These are phyloP conservation scores for Macrotrachela quadricornifera DNA, from an alignment of 1,140 invertebrate species.

Conservation along the genomic window DNA sequence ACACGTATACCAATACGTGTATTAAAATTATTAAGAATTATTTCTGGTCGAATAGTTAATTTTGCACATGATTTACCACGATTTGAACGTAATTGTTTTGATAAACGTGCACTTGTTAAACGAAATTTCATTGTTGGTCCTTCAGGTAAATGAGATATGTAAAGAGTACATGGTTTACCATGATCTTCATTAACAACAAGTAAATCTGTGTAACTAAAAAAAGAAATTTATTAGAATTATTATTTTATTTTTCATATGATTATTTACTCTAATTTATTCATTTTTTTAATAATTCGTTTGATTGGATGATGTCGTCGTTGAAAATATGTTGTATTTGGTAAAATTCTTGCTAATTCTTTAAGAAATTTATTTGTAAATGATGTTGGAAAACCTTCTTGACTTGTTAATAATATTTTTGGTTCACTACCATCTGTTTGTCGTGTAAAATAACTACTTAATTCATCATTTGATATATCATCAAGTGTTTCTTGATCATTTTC, in stretches of 20 bases:
- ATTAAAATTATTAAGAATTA: slow-evolving; percentile 84
- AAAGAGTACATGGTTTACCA: slow-evolving; percentile 58
- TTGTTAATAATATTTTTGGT: too few species aligned
- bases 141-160: slow-evolving; percentile 74
- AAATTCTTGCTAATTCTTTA: slow-evolving; percentile 61
- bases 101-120: slow-evolving; percentile 33
- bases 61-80: neutral
- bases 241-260: neutral
- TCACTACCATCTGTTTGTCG: too few species aligned
- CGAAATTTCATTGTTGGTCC: slow-evolving; percentile 76
- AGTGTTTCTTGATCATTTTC: slow-evolving; percentile 49
- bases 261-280: slow-evolving; percentile 26
- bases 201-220: slow-evolving; percentile 52
- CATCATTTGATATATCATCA: slow-evolving; percentile 9
- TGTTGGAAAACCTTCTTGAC: too few species aligned
- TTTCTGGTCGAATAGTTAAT: slow-evolving; percentile 49
- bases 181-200: slow-evolving; percentile 78
- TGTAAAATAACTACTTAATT: slow-evolving; percentile 6
- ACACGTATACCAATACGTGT: slow-evolving; percentile 72
- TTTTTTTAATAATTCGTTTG: slow-evolving; percentile 61
- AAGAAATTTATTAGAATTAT: neutral
- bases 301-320: slow-evolving; percentile 61
- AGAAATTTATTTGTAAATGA: slow-evolving; percentile 60
- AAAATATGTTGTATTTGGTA: slow-evolving; percentile 63
- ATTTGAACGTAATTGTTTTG: slow-evolving; percentile 31